Percentiles rank a stretch among this genome's conserved stretches.
These are phyloP conservation scores for Mimachlamys varia DNA, from an alignment of 2,888 invertebrate genomes.

Conservation along the genomic window DNA sequence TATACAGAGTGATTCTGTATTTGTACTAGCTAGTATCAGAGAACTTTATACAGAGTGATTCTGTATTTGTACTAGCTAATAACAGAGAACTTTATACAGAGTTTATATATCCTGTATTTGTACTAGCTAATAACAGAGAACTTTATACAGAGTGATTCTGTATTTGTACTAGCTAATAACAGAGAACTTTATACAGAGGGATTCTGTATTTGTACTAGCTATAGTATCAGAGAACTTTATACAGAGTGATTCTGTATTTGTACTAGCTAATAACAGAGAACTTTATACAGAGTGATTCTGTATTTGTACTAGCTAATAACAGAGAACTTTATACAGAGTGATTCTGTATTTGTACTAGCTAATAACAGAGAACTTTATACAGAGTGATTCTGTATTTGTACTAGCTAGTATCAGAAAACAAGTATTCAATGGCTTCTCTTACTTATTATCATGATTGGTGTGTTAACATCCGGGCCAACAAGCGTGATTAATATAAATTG, in stretches of 20 bases:
- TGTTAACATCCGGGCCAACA: no score
- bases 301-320: no score
- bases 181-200: background rate
- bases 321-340: background rate
- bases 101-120: background rate
- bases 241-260: background rate
- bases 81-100: background rate
- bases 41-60: background rate
- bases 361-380: background rate
- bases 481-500: no score
- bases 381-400: background rate
- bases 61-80: background rate
- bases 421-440: no score
- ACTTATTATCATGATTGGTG: no score
- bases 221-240: background rate
- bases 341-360: background rate
- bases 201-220: background rate
- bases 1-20: background rate
- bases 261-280: no score
- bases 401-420: background rate
- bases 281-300: background rate
- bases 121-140: no score
- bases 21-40: background rate
- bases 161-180: no score
- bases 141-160: background rate